These are phyloP conservation scores for Crotophaga sulcirostris DNA, from an alignment of 2,113 vertebrate species.

Conservation along the genomic window DNA sequence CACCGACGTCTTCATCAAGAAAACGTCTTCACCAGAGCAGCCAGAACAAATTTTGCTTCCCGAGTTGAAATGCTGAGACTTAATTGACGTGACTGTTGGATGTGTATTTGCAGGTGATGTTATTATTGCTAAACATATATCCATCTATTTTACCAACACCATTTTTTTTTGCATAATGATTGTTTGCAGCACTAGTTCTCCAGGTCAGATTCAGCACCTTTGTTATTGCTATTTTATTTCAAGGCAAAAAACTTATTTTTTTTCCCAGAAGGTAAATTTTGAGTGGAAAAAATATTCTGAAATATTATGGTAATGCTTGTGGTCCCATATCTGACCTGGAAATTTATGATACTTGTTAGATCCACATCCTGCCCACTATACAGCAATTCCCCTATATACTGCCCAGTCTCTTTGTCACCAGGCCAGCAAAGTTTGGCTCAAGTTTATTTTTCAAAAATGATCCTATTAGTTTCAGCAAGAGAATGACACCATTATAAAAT, in stretches of 20 bases:
- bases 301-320: background rate
- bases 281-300: background rate
- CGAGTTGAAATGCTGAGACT: background rate
- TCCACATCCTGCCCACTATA: background rate
- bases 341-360: background rate
- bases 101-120: background rate
- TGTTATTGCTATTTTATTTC: background rate
- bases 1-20: background rate
- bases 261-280: background rate
- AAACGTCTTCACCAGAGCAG: background rate
- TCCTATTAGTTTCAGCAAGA: background rate
- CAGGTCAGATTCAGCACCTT: background rate
- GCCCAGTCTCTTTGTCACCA: background rate
- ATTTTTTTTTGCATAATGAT: background rate
- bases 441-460: background rate
- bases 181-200: background rate
- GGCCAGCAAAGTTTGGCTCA: background rate
- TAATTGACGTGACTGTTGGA: background rate
- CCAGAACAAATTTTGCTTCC: background rate
- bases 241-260: background rate
- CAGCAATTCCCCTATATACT: background rate
- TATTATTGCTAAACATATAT: background rate
- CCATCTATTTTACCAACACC: background rate
- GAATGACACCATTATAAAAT: background rate
- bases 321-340: background rate